Conservation (phyloP, 2,797 vertebrate species). For the Lutjanus campechanus region DNA sequence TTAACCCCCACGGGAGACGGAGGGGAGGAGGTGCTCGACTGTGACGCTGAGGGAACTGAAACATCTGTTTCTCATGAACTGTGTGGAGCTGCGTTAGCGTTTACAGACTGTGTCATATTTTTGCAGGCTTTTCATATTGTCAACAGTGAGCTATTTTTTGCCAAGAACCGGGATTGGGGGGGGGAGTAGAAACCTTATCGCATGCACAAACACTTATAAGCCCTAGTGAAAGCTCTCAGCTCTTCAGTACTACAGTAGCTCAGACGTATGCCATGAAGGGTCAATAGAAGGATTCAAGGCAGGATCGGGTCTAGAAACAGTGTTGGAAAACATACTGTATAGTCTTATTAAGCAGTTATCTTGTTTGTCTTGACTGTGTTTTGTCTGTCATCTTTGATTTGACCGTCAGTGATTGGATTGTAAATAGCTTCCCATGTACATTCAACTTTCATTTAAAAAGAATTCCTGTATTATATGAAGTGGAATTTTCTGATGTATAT, state of each 20-base stretch:
- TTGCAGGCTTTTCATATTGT: slow-evolving; percentile 81
- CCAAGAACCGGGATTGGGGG: slow-evolving; percentile 55
- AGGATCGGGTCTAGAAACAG: slow-evolving; percentile 69
- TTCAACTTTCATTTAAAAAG: slow-evolving; percentile 95
- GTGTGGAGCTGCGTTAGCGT: slow-evolving; percentile 68
- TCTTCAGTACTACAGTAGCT: slow-evolving; percentile 66
- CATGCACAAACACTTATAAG: slow-evolving; percentile 76
- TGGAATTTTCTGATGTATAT: slow-evolving; percentile 95
- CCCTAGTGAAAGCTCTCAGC: slow-evolving; percentile 68
- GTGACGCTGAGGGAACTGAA: slow-evolving; percentile 61
- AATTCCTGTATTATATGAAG: slow-evolving; percentile 98
- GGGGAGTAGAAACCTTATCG: slow-evolving; percentile 60
- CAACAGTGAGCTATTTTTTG: slow-evolving; percentile 78
- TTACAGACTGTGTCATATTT: slow-evolving; percentile 81
- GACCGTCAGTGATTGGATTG: slow-evolving; percentile 86
- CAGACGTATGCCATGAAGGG: slow-evolving; percentile 63
- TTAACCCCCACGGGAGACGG: slow-evolving; percentile 40
- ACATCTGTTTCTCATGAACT: slow-evolving; percentile 83
- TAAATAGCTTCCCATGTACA: slow-evolving; percentile 98
- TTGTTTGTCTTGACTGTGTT: slow-evolving; percentile 86
- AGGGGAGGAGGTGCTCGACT: slow-evolving; percentile 55
- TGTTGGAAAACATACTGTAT: slow-evolving; percentile 79
- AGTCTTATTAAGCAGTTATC: slow-evolving; percentile 79
- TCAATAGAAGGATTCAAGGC: slow-evolving; percentile 68
- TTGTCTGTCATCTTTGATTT: slow-evolving; percentile 76